Evolutionary conservation across 2,797 vertebrate genomes (phyloP), one percentile per base, ranked within the genome.

Genomic region (Gambelia wislizenii): DNA sequence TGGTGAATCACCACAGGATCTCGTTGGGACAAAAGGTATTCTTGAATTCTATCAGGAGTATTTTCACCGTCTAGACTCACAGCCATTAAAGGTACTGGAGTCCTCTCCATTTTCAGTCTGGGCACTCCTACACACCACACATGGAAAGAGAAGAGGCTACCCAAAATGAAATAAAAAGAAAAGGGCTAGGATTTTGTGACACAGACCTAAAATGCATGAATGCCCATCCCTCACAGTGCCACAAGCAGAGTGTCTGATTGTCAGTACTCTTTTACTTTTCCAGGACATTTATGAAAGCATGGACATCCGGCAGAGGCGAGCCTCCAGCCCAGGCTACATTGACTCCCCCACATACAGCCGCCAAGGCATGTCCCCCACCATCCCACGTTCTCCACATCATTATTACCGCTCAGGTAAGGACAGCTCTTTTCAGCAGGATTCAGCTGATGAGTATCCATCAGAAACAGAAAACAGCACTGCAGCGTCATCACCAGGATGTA

Each of bases 271-370:
- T 88, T 56, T 27, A 4, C 95, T 88, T 83, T 89, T 47, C 59
- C 91, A 99, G 98, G 98, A 99, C 95, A 98, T 99, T 94, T 99
- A 97, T 2, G 98, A 98, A 96, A 98, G 97, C 95, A 96, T 98
- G 92, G 98, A 99, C 89, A 95, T 97, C 16, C 98, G 97, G 89
- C 98, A 99, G 95, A 98, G 98, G 87, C 95, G 98, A 88, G 98
- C 98, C 91, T 98, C 98, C 96, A 99, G 98, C 96, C 98, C 98
- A 0, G 98, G 98, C 87, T 99, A 98, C 95, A 98, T 99, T 3
- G 98, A 98, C 95, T 98, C 98, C 0, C 98, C 98, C 22, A 97
- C 97, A 9, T 99, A 97, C 93, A 97, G 98, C 93, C 98, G 98
- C 74, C 98, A 98, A 92, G 98, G 98, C 96, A 97, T 98, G 97